Base-by-base conservation (phyloP, 1,140 invertebrate genomes). In the Rhagoletis zephyria region DNA sequence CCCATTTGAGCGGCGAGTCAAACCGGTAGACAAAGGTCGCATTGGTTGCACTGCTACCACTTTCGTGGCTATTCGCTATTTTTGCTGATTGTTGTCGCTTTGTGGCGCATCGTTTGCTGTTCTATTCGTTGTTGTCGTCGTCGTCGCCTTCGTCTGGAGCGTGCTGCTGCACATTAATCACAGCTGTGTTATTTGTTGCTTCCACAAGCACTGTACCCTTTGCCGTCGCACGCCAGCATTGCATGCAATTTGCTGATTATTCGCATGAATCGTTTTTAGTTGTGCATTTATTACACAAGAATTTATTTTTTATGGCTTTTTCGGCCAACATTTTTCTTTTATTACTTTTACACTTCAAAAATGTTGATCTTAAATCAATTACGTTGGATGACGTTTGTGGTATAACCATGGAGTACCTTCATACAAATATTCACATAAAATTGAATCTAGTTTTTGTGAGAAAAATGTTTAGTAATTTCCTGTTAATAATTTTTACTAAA, bases 131-230 rank as follows among this genome's bases (percentile, higher is more conserved):
- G 65, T 67, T 40, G n/a, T 45, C 30, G 30, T 30, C 30, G 30
- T 30, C 30, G 30, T 30, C 30, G 85, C 14, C 16, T 12, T 48
- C 65, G 86, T 70, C 51, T 70, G 64, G 59, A 87, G 59, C 87
- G 87, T 87, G 87, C 70, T 67, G 70, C 60, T 87, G 87, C 87
- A 87, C 87, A 87, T 87, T 87, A 87, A 87, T 87, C 87, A 87
- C 87, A 87, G 70, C 56, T 87, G 87, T 48, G 67, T 14, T 87
- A 81, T 67, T 65, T 45, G 70, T 70, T 51, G 42, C 87, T 45
- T 48, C 30, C 30, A 30, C 30, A 30, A 30, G 30, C 67, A 60
- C 30, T 59, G 30, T 81, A 40, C 51, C 16, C n/a, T 51, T 67
- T 45, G 42, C 67, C 42, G 42, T 40, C 67, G 14, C 10, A 63